Conservation (phyloP, 2,888 invertebrate genomes). For the Cacoxenus indagator region DNA sequence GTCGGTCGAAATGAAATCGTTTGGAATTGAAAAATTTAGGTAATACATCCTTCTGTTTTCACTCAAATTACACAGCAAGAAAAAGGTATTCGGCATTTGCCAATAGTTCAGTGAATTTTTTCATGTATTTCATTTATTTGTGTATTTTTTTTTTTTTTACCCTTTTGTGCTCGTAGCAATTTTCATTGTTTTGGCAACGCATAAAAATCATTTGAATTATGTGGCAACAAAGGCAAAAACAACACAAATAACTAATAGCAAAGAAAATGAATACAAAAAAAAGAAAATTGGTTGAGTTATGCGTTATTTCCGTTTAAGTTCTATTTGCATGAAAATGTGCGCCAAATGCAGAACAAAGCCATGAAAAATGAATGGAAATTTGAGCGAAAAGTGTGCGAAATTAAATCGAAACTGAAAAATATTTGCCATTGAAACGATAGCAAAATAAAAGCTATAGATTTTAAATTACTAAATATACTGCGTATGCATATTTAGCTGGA, state of each 20-base stretch:
- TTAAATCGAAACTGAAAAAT: background rate
- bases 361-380: background rate
- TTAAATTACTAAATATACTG: too few species aligned
- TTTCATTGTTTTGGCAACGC: background rate
- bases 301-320: conserved; percentile 13
- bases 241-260: background rate
- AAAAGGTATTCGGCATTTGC: background rate
- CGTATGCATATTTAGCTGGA: too few species aligned
- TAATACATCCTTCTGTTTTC: background rate
- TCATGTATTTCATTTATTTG: background rate
- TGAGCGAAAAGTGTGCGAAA: too few species aligned
- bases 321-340: conserved; percentile 1
- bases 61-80: background rate
- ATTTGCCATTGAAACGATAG: too few species aligned
- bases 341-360: background rate
- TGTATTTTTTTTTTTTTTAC: too few species aligned
- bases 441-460: too few species aligned
- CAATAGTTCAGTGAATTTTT: background rate
- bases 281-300: background rate
- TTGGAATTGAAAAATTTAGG: background rate
- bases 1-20: background rate
- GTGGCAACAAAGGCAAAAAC: conserved; percentile 1
- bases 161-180: background rate
- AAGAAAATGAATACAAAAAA: background rate
- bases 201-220: conserved; percentile 6